Conservation (phyloP, 2,888 invertebrate genomes). For the Coronaproctus castanopsis region DNA sequence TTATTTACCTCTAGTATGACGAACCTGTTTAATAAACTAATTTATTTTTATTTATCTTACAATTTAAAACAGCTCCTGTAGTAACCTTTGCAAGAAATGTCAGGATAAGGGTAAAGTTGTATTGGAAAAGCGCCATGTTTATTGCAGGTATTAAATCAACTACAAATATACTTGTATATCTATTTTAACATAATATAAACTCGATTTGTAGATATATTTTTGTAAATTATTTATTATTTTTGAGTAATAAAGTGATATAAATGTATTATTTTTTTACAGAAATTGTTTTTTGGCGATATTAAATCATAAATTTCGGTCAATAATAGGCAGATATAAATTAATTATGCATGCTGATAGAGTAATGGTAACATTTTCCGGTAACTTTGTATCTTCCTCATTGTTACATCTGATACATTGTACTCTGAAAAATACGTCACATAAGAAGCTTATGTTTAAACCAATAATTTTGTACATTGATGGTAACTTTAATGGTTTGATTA, state of each 20-base stretch:
- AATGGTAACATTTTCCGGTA: not conserved
- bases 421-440: not conserved
- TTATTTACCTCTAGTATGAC: too few relatives aligned
- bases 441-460: not conserved
- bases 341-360: not conserved
- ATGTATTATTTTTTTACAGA: not conserved
- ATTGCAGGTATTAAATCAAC: too few relatives aligned
- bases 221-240: too few relatives aligned
- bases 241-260: too few relatives aligned
- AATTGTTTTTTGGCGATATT: not conserved
- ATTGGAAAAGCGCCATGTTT: not conserved
- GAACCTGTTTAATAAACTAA: too few relatives aligned
- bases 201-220: too few relatives aligned
- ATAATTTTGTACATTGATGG: not conserved
- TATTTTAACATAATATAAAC: too few relatives aligned
- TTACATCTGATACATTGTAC: not conserved
- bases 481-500: too few relatives aligned
- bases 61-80: too few relatives aligned
- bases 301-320: not conserved
- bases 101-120: not conserved
- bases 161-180: too few relatives aligned
- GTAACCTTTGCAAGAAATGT: not conserved
- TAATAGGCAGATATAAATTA: not conserved
- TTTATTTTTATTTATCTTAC: too few relatives aligned
- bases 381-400: not conserved